Evolutionary conservation across 92 coral and sea anemone species (phyloP), one percentile per base, ranked within the genome.

Genomic region (Umimayanthus chanpuru): DNA sequence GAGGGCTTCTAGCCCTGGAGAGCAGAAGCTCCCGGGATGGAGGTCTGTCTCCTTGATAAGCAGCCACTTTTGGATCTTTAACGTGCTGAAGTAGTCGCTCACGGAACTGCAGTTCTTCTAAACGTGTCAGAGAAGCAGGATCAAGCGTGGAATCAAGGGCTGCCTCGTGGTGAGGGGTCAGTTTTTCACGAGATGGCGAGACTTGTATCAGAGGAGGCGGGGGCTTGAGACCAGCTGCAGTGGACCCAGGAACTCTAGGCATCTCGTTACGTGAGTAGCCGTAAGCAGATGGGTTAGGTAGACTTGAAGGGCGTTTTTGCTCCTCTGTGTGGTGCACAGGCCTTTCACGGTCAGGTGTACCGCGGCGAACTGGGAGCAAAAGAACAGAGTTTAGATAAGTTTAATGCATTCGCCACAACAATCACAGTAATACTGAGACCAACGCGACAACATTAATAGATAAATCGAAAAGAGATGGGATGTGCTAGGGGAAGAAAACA

Each of bases 201-300:
- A 95, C 91, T 78, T 95, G 98, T 67, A 95, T 95, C 65, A 95
- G 92, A 6, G 98, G 98, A 15, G 98, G 98, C 61, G 98, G 98
- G 40, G 98, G 98, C 70, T 95, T 95, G 2, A 93, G 89, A 38
- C 76, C 66, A 23, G 72, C 28, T 43, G 41, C 65, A 6, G 44
- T 47, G 8, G 87, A 16, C 11, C 79, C 79, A 26, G 77, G 29
- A 29, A 43, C 21, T 47, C 77, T 83, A 16, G 77, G 39, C 9
- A 28, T 2, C 5, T 83, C 87, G 28, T 50, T 30, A 43, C 87
- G 77, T 70, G 67, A 68, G 47, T 44, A 53, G 61, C 87, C 41
- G 16, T 44, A 67, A 47, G 49, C 73, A n/a, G 47, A 83, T 23
- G 87, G 87, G 9, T 56, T 73, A 6, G 87, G 87, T 32, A 83